These are phyloP conservation scores for Smithornis capensis DNA, from an alignment of 2,113 vertebrate species.

Conservation along the genomic window DNA sequence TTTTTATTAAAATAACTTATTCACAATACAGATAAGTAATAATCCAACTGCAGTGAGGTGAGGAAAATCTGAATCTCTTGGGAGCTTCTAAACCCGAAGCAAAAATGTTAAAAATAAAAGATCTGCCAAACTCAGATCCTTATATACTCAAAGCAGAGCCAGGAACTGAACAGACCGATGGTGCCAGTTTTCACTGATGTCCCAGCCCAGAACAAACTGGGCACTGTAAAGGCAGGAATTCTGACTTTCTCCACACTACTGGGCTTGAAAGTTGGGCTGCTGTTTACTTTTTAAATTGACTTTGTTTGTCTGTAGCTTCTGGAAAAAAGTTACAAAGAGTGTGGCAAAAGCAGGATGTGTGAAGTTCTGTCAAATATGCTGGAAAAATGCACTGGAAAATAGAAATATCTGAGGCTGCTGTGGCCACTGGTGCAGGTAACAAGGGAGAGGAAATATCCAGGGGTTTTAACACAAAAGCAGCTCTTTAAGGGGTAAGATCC, in stretches of 20 bases:
- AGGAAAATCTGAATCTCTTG: slow-evolving; percentile 13
- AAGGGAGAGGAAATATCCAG: neutral
- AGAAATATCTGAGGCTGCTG: neutral
- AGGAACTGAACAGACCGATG: neutral
- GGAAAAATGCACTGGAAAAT: neutral
- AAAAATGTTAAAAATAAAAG: neutral
- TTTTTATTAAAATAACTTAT: slow-evolving; percentile 20
- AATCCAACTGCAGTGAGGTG: slow-evolving; percentile 17
- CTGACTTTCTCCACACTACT: neutral
- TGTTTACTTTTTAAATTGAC: neutral
- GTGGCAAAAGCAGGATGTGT: neutral
- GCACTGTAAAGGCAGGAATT: neutral
- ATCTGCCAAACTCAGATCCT: neutral
- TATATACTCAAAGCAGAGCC: neutral
- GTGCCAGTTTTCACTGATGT: neutral
- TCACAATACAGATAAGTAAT: slow-evolving; percentile 25
- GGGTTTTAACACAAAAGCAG: neutral
- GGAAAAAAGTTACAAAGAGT: neutral
- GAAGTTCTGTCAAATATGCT: neutral
- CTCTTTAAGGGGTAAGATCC: neutral
- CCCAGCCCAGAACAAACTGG: neutral
- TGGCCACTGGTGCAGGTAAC: neutral
- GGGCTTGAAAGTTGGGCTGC: neutral
- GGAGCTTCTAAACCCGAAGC: slow-evolving; percentile 28
- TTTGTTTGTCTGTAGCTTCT: neutral